These are phyloP conservation scores for Conchocele bisecta DNA, from an alignment of 2,888 invertebrate genomes.

Conservation along the genomic window DNA sequence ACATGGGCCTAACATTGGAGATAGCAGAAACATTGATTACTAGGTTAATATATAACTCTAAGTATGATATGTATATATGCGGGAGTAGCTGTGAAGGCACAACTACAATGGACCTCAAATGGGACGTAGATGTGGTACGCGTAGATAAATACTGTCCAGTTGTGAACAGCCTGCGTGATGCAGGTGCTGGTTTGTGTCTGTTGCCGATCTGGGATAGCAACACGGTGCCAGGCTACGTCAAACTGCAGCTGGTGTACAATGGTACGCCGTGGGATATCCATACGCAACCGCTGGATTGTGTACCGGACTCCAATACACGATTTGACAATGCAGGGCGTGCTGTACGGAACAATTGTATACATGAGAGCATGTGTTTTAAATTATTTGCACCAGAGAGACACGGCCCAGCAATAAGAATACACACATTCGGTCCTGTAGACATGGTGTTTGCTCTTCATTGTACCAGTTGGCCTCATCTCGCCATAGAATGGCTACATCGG, in stretches of 20 bases:
- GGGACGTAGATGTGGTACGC: not conserved
- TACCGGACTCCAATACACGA: no score
- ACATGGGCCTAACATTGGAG: no score
- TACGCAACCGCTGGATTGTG: no score
- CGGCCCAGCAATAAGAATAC: not conserved
- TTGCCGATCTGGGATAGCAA: not conserved
- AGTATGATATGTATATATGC: no score
- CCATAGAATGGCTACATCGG: conserved; percentile 21
- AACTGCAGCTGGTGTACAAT: not conserved
- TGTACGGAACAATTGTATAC: no score
- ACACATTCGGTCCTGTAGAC: no score
- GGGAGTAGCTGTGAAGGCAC: not conserved
- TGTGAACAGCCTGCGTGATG: not conserved
- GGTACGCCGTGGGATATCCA: not conserved
- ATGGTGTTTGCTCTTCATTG: conserved; percentile 19
- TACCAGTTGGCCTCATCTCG: conserved; percentile 18
- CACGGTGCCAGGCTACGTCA: not conserved
- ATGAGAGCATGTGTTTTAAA: no score
- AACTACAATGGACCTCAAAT: not conserved
- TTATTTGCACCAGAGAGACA: not conserved
- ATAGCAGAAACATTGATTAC: no score
- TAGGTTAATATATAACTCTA: no score
- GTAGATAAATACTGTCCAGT: not conserved
- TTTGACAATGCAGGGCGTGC: no score
- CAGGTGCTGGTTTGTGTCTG: not conserved